A percentile compares a stretch with the other conserved stretches of the same genome.
Conservation (phyloP, 2,113 vertebrate species). For the Anarhynchus alexandrinus region DNA sequence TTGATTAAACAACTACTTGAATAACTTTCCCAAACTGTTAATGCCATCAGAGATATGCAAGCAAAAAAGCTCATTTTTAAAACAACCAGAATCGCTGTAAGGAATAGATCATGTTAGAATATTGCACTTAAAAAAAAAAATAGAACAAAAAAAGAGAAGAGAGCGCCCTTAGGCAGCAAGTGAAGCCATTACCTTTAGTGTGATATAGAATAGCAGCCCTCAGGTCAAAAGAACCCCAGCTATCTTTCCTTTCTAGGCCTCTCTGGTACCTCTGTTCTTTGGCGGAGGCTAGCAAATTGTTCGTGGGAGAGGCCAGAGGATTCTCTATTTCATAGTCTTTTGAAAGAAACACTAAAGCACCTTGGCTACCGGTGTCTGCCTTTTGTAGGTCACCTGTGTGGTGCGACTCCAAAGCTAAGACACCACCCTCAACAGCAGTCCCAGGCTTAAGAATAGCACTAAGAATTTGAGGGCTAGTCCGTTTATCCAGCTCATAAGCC, state of each 20-base stretch:
- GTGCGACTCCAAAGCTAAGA: conserved; percentile 78
- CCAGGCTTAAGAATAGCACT: conserved; percentile 75
- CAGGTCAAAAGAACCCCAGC: conserved; percentile 90
- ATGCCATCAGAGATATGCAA: neutral
- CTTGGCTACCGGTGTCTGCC: conserved; percentile 78
- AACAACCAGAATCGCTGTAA: neutral
- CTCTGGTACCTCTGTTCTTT: conserved; percentile 88
- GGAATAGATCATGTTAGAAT: neutral
- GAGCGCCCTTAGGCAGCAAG: conserved; percentile 36
- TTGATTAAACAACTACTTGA: neutral
- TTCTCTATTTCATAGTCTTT: conserved; percentile 88
- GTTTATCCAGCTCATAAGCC: conserved; percentile 88
- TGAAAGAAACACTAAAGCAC: conserved; percentile 83
- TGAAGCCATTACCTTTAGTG: conserved; percentile 90
- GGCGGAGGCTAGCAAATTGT: conserved; percentile 84
- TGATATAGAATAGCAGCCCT: conserved; percentile 97
- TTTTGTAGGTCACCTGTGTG: conserved; percentile 79
- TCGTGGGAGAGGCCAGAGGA: conserved; percentile 83
- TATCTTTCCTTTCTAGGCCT: conserved; percentile 88
- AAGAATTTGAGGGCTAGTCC: conserved; percentile 88
- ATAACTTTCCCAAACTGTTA: neutral
- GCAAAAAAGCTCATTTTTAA: neutral
- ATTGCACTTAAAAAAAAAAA: neutral
- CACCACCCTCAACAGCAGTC: conserved; percentile 75
- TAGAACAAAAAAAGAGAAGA: neutral